A percentile compares a stretch with the other conserved stretches of the same genome.
Conservation (phyloP, 1,140 invertebrate genomes). For the Vanessa atalanta region DNA sequence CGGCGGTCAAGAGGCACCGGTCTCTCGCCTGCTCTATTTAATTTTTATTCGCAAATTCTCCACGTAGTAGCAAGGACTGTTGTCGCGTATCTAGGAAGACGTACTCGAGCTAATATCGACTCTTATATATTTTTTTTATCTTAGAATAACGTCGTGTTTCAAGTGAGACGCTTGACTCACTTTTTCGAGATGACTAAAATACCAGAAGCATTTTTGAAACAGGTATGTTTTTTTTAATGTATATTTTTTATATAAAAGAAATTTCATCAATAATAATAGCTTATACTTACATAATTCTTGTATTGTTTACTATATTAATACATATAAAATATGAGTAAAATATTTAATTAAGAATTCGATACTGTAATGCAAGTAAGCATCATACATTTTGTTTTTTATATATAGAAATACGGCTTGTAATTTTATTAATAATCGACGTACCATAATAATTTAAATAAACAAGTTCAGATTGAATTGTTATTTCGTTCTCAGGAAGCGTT, state of each 20-base stretch:
- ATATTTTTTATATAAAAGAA: neutral
- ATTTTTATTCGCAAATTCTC: constrained; percentile 18
- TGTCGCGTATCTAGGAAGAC: neutral
- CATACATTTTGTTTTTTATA: neutral
- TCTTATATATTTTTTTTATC: neutral
- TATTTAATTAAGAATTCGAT: neutral
- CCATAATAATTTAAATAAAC: neutral
- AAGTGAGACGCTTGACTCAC: neutral
- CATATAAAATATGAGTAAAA: neutral
- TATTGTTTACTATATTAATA: too few species aligned
- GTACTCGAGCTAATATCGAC: neutral
- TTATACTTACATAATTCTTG: too few species aligned
- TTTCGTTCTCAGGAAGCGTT: constrained; percentile 11
- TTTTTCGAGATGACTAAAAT: constrained; percentile 51
- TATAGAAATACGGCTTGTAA: neutral
- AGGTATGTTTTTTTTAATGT: constrained; percentile 45
- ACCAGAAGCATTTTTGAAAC: constrained; percentile 63
- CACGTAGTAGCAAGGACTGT: neutral
- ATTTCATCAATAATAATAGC: too few species aligned
- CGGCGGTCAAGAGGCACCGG: constrained; percentile 45
- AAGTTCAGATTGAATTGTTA: neutral
- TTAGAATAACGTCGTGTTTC: neutral
- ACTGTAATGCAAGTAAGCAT: neutral
- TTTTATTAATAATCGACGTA: neutral
- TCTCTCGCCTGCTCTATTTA: constrained; percentile 22